A percentile compares a stretch with the other conserved stretches of the same genome.
Conservation (phyloP, 92 coral and sea anemone genomes). For the Micromussa lordhowensis region DNA sequence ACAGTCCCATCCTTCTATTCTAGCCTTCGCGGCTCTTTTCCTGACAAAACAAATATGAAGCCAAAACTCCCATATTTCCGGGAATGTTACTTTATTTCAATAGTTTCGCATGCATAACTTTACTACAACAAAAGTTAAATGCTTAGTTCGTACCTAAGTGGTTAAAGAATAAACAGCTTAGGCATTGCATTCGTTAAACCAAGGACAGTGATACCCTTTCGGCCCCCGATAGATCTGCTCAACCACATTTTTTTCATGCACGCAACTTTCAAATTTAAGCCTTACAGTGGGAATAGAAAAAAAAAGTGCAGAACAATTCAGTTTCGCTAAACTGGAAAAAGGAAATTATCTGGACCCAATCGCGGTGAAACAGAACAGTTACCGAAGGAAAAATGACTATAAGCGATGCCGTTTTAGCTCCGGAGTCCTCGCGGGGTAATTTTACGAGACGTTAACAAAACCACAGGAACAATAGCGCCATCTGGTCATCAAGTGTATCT, state of each 20-base stretch:
- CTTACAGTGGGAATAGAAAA: not conserved
- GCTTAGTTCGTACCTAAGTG: not conserved
- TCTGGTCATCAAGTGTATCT: constrained; percentile 6
- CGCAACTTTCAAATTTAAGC: not conserved
- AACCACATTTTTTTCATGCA: not conserved
- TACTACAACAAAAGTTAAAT: not conserved
- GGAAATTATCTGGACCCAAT: not conserved
- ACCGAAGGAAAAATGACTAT: not conserved
- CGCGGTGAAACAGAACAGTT: not conserved
- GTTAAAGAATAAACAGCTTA: not conserved
- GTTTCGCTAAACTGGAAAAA: not conserved
- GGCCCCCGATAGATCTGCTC: not conserved
- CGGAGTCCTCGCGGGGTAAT: not conserved
- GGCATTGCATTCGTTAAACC: not conserved
- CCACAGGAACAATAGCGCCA: constrained; percentile 16
- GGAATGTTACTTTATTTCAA: not conserved
- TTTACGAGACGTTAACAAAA: not conserved
- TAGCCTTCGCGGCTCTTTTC: not conserved
- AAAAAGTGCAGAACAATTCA: not conserved
- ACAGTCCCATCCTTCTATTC: not conserved
- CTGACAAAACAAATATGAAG: not conserved
- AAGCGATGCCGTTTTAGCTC: not conserved
- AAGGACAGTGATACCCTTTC: not conserved
- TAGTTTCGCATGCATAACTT: not conserved
- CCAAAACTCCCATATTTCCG: not conserved